phyloP scores from a whole-genome alignment of 2,888 invertebrate species.

The Troilus luridus region DNA sequence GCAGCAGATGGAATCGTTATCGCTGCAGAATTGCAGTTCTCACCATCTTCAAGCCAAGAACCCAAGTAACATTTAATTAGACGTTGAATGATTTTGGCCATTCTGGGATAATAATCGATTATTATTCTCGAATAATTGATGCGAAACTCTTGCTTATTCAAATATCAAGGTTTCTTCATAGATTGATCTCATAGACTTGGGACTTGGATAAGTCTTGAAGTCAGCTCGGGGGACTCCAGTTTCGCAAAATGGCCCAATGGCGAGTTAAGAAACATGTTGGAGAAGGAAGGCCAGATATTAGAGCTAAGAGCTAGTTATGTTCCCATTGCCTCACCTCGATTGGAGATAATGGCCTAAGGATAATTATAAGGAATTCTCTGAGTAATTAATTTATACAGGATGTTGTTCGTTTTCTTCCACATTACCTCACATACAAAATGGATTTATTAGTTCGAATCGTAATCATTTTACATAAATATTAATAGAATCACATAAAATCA shows the following conservation, averaged over 20 bases:
- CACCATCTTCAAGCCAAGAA: too few relatives aligned
- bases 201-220: not conserved
- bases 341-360: not conserved
- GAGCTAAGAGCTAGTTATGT: not conserved
- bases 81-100: too few relatives aligned
- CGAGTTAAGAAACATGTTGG: slow-evolving; percentile 18
- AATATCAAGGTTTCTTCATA: too few relatives aligned
- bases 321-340: slow-evolving; percentile 1
- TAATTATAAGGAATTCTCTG: slow-evolving; percentile 13
- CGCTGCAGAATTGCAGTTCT: too few relatives aligned
- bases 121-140: too few relatives aligned
- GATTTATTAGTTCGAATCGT: not conserved
- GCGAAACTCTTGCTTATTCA: too few relatives aligned
- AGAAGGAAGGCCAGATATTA: not conserved
- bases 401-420: not conserved
- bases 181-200: not conserved
- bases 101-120: too few relatives aligned
- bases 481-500: too few relatives aligned
- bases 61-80: too few relatives aligned
- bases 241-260: not conserved
- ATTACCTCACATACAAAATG: not conserved
- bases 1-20: too few relatives aligned
- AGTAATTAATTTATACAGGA: not conserved
- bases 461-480: not conserved
- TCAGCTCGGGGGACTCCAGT: not conserved